Evolutionary conservation across 1,140 invertebrate genomes (phyloP).

Genomic region (Oreohelix idahoensis): DNA sequence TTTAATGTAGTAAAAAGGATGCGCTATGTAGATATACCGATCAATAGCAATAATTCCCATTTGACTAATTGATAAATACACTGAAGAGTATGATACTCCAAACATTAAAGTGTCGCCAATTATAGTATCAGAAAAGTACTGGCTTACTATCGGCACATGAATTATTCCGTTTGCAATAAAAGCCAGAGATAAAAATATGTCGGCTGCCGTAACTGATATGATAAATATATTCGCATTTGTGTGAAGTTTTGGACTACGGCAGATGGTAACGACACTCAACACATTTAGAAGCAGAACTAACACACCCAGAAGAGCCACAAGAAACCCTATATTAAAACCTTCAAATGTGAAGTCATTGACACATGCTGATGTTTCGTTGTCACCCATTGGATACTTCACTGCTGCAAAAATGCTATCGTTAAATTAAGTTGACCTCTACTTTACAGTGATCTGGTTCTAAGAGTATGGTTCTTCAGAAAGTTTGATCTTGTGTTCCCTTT

Average conservation of each 20-base stretch:
- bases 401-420: too few relatives aligned
- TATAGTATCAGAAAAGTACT: neutral
- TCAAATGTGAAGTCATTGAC: too few relatives aligned
- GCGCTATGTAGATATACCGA: neutral
- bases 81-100: neutral
- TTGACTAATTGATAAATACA: neutral
- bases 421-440: too few relatives aligned
- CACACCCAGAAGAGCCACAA: neutral
- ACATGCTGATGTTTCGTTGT: too few relatives aligned
- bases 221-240: neutral
- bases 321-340: too few relatives aligned
- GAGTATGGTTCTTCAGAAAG: too few relatives aligned
- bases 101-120: neutral
- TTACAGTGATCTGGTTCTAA: too few relatives aligned
- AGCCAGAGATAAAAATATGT: neutral
- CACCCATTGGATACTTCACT: too few relatives aligned
- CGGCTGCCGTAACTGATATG: neutral
- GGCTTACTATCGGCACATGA: neutral
- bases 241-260: neutral
- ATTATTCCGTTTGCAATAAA: neutral
- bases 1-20: constrained; percentile 2
- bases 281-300: neutral
- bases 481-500: too few relatives aligned
- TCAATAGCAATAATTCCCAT: neutral
- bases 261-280: neutral